Evolutionary conservation across 2,113 vertebrate genomes (phyloP).

Genomic region (Asarcornis scutulata): DNA sequence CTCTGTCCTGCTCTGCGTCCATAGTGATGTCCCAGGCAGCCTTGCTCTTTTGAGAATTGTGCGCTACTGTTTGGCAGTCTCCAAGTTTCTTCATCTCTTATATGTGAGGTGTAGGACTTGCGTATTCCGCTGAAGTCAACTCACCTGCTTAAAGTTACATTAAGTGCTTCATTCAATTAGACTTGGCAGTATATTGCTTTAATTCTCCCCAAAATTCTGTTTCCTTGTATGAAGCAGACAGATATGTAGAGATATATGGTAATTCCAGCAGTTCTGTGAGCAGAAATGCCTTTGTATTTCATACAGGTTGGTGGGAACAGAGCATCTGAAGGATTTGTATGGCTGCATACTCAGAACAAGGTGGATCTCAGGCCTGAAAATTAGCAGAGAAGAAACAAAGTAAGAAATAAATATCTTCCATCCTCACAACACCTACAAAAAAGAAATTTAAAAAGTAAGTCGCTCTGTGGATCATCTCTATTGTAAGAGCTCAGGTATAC

Average conservation of each 20-base stretch:
- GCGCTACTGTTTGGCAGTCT: neutral
- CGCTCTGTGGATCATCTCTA: neutral
- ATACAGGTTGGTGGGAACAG: neutral
- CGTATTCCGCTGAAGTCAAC: neutral
- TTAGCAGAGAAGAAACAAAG: neutral
- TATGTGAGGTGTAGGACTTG: neutral
- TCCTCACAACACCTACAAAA: neutral
- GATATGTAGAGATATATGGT: neutral
- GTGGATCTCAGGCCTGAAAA: constrained; percentile 7
- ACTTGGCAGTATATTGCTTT: neutral
- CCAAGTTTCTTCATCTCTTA: too few relatives aligned
- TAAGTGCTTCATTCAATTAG: neutral
- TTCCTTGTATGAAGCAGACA: neutral
- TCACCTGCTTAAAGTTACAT: neutral
- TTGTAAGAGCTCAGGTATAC: neutral
- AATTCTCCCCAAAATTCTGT: neutral
- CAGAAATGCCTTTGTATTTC: neutral
- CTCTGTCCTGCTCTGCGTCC: rapidly evolving
- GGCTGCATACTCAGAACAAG: neutral
- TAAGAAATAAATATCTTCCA: neutral
- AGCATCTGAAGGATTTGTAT: neutral
- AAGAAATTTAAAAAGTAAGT: neutral
- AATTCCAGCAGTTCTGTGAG: neutral
- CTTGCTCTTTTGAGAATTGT: neutral
- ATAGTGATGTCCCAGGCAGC: neutral